These are phyloP conservation scores for Xenopus petersii DNA, from an alignment of 2,797 vertebrate genomes.

Conservation along the genomic window DNA sequence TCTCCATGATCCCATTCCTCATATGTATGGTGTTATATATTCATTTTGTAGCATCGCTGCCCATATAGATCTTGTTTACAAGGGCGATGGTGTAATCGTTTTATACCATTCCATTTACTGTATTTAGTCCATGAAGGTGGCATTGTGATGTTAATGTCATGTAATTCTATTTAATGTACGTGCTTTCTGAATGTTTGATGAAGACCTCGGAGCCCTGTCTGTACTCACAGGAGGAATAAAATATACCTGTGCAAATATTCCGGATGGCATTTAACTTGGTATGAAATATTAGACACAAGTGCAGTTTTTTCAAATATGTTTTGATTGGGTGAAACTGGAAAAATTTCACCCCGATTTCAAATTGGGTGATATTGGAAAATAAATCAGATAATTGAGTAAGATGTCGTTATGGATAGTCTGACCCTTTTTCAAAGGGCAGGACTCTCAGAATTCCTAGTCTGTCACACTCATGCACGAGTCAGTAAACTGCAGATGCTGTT, in stretches of 20 bases:
- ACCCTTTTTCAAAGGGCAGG: too few relatives aligned
- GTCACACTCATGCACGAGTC: too few relatives aligned
- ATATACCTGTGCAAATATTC: conserved; percentile 64
- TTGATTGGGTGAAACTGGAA: too few relatives aligned
- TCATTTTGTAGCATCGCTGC: conserved; percentile 62
- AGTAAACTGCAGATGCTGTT: too few relatives aligned
- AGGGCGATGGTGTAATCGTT: conserved; percentile 62
- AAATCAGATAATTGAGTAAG: too few relatives aligned
- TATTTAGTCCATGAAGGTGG: conserved; percentile 66
- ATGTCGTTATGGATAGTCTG: too few relatives aligned
- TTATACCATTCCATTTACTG: conserved; percentile 69
- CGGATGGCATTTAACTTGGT: too few relatives aligned
- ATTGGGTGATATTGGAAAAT: too few relatives aligned
- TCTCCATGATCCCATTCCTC: conserved; percentile 70
- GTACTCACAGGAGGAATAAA: conserved; percentile 74
- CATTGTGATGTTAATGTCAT: conserved; percentile 74
- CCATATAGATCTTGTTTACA: conserved; percentile 70
- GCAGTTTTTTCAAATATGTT: too few relatives aligned
- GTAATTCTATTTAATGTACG: conserved; percentile 66
- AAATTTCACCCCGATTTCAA: too few relatives aligned
- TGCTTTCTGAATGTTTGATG: conserved; percentile 84
- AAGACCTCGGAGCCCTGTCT: conserved; percentile 68
- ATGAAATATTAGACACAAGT: too few relatives aligned
- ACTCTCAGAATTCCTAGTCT: too few relatives aligned
- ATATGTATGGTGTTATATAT: conserved; percentile 68